Evolutionary conservation across 1,140 invertebrate genomes (phyloP).

Genomic region (Dolichoris vasculosae): DNA sequence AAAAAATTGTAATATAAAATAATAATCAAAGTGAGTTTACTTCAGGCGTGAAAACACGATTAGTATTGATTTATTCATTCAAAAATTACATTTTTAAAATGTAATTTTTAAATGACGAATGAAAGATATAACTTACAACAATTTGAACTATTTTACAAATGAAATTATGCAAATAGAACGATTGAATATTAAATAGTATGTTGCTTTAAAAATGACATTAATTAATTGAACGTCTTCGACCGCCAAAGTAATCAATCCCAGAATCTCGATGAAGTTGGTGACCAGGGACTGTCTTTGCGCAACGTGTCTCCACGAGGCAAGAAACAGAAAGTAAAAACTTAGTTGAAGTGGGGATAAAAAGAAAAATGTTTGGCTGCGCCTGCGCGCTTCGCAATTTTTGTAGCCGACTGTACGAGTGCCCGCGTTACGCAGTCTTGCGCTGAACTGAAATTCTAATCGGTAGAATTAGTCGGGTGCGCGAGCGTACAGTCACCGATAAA

Average conservation of each 20-base stretch:
- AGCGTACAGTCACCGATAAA: slow-evolving; percentile 61
- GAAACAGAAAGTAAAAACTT: slow-evolving; percentile 11
- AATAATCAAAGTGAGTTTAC: too few relatives aligned
- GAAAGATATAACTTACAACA: too few relatives aligned
- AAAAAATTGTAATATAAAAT: too few relatives aligned
- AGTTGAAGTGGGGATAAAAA: background rate
- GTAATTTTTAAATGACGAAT: too few relatives aligned
- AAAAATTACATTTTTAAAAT: too few relatives aligned
- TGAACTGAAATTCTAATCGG: slow-evolving; percentile 68
- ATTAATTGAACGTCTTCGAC: too few relatives aligned
- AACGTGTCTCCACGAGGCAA: background rate
- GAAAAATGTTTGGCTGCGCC: background rate
- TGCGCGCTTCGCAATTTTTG: slow-evolving; percentile 50
- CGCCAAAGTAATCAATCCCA: too few relatives aligned
- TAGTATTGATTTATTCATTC: too few relatives aligned
- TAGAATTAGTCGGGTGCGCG: slow-evolving; percentile 65
- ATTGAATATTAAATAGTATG: too few relatives aligned
- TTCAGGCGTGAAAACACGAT: too few relatives aligned
- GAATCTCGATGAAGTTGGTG: background rate
- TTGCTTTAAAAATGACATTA: too few relatives aligned
- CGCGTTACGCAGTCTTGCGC: slow-evolving; percentile 43
- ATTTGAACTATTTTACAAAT: background rate
- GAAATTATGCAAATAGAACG: background rate
- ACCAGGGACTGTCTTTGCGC: background rate
- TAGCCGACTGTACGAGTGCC: slow-evolving; percentile 55